A percentile compares a stretch with the other conserved stretches of the same genome.
These are phyloP conservation scores for Fratercula arctica DNA, from an alignment of 2,797 vertebrate genomes.

Conservation along the genomic window DNA sequence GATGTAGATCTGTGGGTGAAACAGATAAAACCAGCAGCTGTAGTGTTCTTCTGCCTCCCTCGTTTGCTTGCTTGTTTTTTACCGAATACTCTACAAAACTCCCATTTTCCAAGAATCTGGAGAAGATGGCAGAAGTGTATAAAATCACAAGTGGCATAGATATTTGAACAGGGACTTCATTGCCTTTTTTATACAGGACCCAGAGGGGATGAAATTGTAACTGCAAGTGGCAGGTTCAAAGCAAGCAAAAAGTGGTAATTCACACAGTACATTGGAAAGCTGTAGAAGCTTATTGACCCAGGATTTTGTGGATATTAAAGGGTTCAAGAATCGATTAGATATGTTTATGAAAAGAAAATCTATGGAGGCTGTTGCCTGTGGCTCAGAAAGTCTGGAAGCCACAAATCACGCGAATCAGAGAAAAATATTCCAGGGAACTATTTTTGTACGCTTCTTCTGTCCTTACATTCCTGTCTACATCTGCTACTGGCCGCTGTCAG, in stretches of 20 bases:
- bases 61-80: not conserved
- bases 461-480: not conserved
- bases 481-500: not conserved
- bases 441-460: not conserved
- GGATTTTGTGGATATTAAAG: not conserved
- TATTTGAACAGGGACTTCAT: not conserved
- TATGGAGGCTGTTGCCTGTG: not conserved
- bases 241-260: not conserved
- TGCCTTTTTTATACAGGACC: not conserved
- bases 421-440: not conserved
- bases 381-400: not conserved
- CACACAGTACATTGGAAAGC: not conserved
- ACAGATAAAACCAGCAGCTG: not conserved
- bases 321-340: not conserved
- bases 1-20: not conserved
- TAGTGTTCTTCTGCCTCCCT: not conserved
- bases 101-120: not conserved
- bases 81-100: not conserved
- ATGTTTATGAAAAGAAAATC: not conserved
- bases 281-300: not conserved
- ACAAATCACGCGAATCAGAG: not conserved
- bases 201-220: not conserved
- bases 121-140: not conserved
- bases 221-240: not conserved
- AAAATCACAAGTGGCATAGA: not conserved